These are phyloP conservation scores for Caenorhabditis latens DNA, from an alignment of 1,140 invertebrate genomes.

Conservation along the genomic window DNA sequence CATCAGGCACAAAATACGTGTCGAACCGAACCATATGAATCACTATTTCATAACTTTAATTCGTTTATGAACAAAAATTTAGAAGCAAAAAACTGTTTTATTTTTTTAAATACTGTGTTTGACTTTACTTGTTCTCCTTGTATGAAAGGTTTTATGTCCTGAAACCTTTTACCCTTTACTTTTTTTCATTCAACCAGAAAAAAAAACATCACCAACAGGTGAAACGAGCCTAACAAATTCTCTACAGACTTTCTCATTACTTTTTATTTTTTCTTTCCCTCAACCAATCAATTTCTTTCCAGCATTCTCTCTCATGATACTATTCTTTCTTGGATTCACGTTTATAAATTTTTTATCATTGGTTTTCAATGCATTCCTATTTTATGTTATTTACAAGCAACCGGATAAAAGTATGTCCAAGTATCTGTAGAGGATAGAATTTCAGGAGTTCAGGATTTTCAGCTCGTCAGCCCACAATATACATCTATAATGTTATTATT, in stretches of 20 bases:
- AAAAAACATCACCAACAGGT: no score
- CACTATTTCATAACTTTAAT: no score
- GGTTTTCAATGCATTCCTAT: background rate
- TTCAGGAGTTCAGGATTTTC: background rate
- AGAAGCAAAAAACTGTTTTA: no score
- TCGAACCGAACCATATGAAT: no score
- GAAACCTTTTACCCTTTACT: no score
- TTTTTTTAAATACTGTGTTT: no score
- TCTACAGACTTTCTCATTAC: slow-evolving; percentile 14
- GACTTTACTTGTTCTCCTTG: no score
- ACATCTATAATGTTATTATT: slow-evolving; percentile 3
- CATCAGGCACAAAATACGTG: no score
- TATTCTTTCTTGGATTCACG: background rate
- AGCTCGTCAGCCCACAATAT: background rate
- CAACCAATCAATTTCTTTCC: background rate
- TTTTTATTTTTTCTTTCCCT: background rate
- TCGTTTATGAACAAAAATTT: no score
- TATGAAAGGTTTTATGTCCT: no score
- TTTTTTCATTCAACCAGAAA: no score
- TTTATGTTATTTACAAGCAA: background rate
- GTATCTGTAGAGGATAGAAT: background rate
- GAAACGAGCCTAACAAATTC: background rate
- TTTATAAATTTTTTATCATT: background rate
- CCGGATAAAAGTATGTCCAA: background rate
- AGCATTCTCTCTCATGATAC: background rate